Conservation (phyloP, 2,888 invertebrate species). For the Epinotia bilunana region DNA sequence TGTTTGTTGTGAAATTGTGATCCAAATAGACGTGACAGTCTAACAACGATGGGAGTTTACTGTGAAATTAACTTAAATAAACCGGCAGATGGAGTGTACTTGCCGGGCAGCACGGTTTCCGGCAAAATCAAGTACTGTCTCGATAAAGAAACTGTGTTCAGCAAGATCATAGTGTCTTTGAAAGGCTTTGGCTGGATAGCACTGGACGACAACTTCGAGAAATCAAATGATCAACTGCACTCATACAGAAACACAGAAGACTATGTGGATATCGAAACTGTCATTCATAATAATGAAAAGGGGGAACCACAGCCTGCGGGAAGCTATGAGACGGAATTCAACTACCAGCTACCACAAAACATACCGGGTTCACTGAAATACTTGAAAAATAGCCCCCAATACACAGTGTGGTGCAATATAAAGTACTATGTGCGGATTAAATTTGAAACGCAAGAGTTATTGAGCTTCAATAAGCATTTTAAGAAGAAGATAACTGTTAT, state of each 20-base stretch:
- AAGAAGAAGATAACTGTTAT: constrained; percentile 36
- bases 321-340: constrained; percentile 30
- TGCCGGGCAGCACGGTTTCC: constrained; percentile 29
- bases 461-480: constrained; percentile 28
- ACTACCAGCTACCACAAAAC: constrained; percentile 22
- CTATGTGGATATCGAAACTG: constrained; percentile 22
- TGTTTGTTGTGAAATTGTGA: constrained; percentile 10
- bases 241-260: constrained; percentile 28
- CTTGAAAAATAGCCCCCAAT: neutral
- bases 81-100: constrained; percentile 19
- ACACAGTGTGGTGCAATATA: constrained; percentile 28
- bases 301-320: constrained; percentile 18
- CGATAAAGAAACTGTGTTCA: constrained; percentile 35
- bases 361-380: constrained; percentile 34
- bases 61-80: constrained; percentile 34
- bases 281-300: constrained; percentile 30
- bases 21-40: neutral
- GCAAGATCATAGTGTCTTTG: constrained; percentile 33
- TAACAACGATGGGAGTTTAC: constrained; percentile 18
- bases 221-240: neutral
- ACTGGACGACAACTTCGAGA: constrained; percentile 18
- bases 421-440: constrained; percentile 36
- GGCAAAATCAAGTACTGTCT: constrained; percentile 34
- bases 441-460: constrained; percentile 27
- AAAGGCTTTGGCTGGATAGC: constrained; percentile 32